Evolutionary conservation across 2,797 vertebrate genomes (phyloP), one percentile per base, ranked within the genome.

Genomic region (Anableps anableps): DNA sequence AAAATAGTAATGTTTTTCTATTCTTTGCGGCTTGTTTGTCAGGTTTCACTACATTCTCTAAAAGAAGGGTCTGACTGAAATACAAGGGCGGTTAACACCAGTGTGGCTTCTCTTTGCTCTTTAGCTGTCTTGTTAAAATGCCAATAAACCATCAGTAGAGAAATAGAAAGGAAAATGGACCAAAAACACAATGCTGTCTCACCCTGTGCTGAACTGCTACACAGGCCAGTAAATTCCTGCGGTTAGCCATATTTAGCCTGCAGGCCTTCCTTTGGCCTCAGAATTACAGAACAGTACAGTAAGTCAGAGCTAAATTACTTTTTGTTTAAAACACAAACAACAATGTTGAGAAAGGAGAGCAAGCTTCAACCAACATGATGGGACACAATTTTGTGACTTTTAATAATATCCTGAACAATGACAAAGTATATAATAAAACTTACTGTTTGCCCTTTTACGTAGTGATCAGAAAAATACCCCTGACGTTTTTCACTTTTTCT

Each of bases 161-260:
- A 87, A 83, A 84, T 72, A 73, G 88, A 83, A 89, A 29, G 16
- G n/a, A 76, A 80, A 78, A 71, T 0, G n/a, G n/a, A 45, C 51
- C 74, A 47, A 76, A n/a, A 86, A 82, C 85, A 81, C 81, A 72
- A 43, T 66, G 77, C 64, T 26, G 77, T 71, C 79, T 74, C 68
- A 72, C 80, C 84, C 41, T 80, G 55, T 73, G 13, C 78, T 34
- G 53, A 82, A 79, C 79, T 62, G 78, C 71, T 58, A 50, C 76
- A 47, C 60, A 43, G 84, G 38, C 75, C 84, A 87, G 79, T 78
- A 72, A 85, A 92, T 91, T 91, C 84, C 87, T 88, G 84, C 5
- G 90, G 92, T 86, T 81, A 58, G 77, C 81, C 85, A 83, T 19
- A 87, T 85, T 88, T 88, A 88, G 88, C 87, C 83, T 73, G 64